Evolutionary conservation across 1,140 invertebrate genomes (phyloP).

Genomic region (Chironomus striatipennis): DNA sequence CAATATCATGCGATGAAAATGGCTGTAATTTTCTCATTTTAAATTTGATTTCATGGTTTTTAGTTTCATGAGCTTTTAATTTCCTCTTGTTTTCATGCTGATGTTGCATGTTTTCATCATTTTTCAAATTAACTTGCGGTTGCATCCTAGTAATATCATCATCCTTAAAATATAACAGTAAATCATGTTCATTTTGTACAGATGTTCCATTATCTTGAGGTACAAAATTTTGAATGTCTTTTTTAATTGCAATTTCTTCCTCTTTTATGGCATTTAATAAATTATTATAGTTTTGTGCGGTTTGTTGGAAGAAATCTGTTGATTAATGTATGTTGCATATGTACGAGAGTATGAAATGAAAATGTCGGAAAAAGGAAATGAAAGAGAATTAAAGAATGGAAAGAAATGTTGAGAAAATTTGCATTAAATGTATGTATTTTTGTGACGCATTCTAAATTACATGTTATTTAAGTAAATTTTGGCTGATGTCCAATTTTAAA

Average conservation of each 20-base stretch:
- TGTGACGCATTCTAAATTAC: too few relatives aligned
- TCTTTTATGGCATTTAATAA: background rate
- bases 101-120: background rate
- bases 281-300: constrained; percentile 3
- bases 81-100: background rate
- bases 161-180: background rate
- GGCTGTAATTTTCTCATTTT: background rate
- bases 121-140: background rate
- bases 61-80: background rate
- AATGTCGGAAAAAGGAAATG: too few relatives aligned
- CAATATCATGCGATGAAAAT: background rate
- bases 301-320: background rate
- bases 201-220: background rate
- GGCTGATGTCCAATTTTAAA: too few relatives aligned
- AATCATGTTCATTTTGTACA: background rate
- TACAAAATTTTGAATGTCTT: background rate
- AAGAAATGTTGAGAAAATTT: too few relatives aligned
- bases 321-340: background rate
- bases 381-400: too few relatives aligned
- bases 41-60: background rate
- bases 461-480: too few relatives aligned
- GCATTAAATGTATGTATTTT: too few relatives aligned
- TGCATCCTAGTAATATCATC: background rate
- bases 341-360: too few relatives aligned
- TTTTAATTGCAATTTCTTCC: background rate